phyloP scores from a whole-genome alignment of 2,888 invertebrate genomes.

The Cryptops parisi region DNA sequence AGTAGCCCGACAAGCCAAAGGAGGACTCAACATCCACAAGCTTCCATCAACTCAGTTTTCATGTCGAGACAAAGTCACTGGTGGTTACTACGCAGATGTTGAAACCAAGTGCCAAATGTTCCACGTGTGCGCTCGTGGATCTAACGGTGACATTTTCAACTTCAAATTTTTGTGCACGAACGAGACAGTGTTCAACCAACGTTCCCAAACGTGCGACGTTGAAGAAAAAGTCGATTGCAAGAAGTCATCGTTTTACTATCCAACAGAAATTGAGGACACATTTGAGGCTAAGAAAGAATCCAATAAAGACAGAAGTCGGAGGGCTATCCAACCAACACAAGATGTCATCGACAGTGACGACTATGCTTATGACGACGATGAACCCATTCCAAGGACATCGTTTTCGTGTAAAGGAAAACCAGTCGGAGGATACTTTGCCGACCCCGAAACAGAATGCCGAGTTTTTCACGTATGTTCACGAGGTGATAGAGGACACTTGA shows the following conservation, averaged over 20 bases:
- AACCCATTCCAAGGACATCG: conserved; percentile 2
- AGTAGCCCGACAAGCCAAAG: background rate
- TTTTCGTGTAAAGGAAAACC: conserved; percentile 8
- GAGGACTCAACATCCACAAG: background rate
- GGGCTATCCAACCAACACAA: background rate
- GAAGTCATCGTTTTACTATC: background rate
- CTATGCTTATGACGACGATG: background rate
- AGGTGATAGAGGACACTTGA: background rate
- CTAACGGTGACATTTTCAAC: background rate
- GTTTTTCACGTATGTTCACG: conserved; percentile 8
- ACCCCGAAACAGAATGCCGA: conserved; percentile 6
- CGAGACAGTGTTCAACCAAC: conserved; percentile 11
- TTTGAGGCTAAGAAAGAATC: background rate
- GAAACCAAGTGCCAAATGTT: conserved; percentile 12
- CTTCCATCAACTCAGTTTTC: conserved; percentile 3
- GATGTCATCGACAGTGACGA: background rate
- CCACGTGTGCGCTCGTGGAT: conserved; percentile 10
- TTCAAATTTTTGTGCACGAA: conserved; percentile 12
- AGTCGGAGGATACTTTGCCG: conserved; percentile 5
- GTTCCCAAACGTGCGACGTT: conserved; percentile 4
- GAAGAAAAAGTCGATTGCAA: background rate
- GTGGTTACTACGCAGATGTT: conserved; percentile 10
- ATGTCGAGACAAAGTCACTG: conserved; percentile 6
- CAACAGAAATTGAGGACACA: background rate
- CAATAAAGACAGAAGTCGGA: background rate